These are phyloP conservation scores for Aurelia aurita complex sp. Pacific DNA, from an alignment of 30 jellyfish, hydroid and myxozoan genomes.

Conservation along the genomic window DNA sequence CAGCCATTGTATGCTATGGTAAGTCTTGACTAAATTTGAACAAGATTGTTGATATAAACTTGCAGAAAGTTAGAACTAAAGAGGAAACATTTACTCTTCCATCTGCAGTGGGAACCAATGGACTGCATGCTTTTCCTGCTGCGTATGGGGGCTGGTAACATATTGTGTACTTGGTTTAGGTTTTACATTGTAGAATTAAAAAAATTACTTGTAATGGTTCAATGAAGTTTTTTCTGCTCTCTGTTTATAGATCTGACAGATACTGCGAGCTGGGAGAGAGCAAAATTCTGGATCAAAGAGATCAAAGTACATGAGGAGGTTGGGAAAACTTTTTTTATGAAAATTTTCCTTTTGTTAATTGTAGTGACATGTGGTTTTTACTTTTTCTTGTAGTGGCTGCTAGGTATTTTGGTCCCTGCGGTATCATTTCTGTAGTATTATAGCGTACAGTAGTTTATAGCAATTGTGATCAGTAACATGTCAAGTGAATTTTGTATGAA, in stretches of 20 bases:
- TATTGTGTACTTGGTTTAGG: too few species aligned
- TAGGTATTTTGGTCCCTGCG: background rate
- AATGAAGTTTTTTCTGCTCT: background rate
- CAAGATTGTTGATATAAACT: too few species aligned
- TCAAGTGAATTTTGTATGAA: too few species aligned
- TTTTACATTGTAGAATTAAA: too few species aligned
- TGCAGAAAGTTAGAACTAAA: too few species aligned
- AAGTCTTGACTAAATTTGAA: background rate
- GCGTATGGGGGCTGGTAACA: too few species aligned
- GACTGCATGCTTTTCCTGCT: too few species aligned
- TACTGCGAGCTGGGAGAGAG: conserved; percentile 93
- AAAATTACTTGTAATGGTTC: background rate
- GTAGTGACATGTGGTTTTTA: background rate
- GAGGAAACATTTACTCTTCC: too few species aligned
- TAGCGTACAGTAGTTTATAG: too few species aligned
- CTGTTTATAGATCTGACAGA: conserved; percentile 83
- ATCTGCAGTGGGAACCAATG: too few species aligned
- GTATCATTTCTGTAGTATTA: background rate
- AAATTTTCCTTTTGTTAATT: background rate
- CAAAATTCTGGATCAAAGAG: conserved; percentile 94
- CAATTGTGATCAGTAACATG: too few species aligned
- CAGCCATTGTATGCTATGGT: conserved; percentile 98
- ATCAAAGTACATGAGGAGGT: conserved; percentile 95
- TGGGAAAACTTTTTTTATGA: too few species aligned
- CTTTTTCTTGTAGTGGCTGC: background rate